Conservation (phyloP, 2,113 vertebrate species). For the Eretmochelys imbricata region DNA sequence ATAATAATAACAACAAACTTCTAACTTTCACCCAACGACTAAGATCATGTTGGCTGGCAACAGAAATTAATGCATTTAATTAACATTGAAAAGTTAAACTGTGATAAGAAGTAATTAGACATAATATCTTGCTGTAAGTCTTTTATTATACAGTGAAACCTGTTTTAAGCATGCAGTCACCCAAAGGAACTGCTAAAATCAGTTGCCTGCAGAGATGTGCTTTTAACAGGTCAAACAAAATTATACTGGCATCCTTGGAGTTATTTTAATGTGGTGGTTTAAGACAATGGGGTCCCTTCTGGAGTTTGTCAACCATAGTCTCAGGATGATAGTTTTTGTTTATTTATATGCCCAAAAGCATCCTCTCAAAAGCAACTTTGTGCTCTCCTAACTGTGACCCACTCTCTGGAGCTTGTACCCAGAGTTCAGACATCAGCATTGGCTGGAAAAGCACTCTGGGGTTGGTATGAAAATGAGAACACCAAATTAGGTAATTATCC, state of each 20-base stretch:
- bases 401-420: not conserved
- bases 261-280: slow-evolving; percentile 7
- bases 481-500: not conserved
- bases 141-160: not conserved
- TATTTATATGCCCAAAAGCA: slow-evolving; percentile 1
- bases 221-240: not conserved
- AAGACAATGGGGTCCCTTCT: not conserved
- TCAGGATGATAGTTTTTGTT: not conserved
- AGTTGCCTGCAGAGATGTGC: not conserved
- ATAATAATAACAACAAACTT: not conserved
- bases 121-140: not conserved
- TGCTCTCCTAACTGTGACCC: not conserved
- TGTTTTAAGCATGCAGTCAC: slow-evolving; percentile 1
- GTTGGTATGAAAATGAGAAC: fast-evolving
- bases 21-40: not conserved
- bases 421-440: not conserved
- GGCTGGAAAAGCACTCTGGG: not conserved
- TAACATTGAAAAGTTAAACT: not conserved
- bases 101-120: not conserved
- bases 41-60: not conserved
- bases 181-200: not conserved
- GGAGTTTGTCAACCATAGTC: slow-evolving; percentile 7
- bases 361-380: not conserved
- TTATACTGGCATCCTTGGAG: not conserved
- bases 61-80: not conserved